Conservation (phyloP, 2,797 vertebrate genomes). For the Hafferia zeledoni region DNA sequence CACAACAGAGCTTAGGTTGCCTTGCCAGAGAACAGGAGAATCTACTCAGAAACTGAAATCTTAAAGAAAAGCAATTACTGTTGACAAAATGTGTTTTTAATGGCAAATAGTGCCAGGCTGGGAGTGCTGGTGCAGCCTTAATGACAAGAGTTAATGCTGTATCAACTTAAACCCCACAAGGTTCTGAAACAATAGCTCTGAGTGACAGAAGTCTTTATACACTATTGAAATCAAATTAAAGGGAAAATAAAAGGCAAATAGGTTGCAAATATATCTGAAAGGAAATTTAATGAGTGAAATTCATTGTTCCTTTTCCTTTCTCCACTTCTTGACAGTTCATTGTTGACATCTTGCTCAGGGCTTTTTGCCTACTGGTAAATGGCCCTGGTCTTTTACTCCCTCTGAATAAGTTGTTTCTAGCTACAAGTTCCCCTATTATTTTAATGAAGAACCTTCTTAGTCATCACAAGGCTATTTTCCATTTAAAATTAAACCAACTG, state of each 20-base stretch:
- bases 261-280: neutral
- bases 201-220: neutral
- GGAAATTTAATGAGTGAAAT: neutral
- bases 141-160: neutral
- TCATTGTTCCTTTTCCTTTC: neutral
- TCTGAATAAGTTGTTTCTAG: neutral
- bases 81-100: neutral
- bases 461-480: neutral
- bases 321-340: neutral
- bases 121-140: neutral
- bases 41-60: neutral
- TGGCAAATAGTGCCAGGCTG: neutral
- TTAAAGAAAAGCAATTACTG: neutral
- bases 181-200: neutral
- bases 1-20: accelerated
- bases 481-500: neutral
- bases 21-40: neutral
- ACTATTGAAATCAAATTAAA: neutral
- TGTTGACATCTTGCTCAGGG: neutral
- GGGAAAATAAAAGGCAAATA: neutral
- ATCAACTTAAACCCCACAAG: neutral
- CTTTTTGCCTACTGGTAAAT: neutral
- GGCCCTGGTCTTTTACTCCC: neutral
- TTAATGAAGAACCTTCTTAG: neutral
- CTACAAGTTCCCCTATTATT: neutral